Conservation (phyloP, 2,888 invertebrate genomes). For the Neoaliturus tenellus region DNA sequence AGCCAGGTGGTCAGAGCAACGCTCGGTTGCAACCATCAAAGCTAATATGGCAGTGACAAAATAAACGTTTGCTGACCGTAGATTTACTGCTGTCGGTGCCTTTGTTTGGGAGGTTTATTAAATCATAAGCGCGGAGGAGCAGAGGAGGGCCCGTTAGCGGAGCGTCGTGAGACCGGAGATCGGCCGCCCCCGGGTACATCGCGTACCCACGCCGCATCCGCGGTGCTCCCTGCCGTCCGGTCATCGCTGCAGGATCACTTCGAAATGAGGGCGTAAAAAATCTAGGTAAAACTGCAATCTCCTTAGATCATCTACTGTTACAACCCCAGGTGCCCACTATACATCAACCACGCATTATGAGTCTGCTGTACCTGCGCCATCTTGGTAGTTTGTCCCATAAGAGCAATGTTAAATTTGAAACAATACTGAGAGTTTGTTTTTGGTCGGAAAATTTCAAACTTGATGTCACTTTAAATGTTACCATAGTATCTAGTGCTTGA, state of each 20-base stretch:
- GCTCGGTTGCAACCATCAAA: not conserved
- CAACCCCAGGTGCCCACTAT: too few species aligned
- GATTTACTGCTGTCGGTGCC: conserved; percentile 27
- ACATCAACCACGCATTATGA: too few species aligned
- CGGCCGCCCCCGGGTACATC: not conserved
- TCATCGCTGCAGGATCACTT: not conserved
- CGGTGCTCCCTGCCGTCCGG: not conserved
- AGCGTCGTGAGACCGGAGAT: not conserved
- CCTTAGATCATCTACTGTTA: too few species aligned
- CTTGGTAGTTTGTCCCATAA: too few species aligned
- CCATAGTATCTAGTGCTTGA: too few species aligned
- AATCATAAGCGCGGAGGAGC: conserved; percentile 7
- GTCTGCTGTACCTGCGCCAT: too few species aligned
- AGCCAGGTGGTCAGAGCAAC: not conserved
- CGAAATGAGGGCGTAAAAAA: too few species aligned
- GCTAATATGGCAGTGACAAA: conserved; percentile 27
- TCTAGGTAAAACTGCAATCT: too few species aligned
- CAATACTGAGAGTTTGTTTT: too few species aligned
- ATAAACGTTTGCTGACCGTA: conserved; percentile 15
- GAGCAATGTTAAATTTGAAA: too few species aligned
- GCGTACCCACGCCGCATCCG: not conserved
- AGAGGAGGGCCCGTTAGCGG: not conserved
- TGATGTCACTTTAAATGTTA: too few species aligned
- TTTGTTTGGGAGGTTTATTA: conserved; percentile 29
- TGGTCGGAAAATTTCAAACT: too few species aligned